These are phyloP conservation scores for Prosapia bicincta DNA, from an alignment of 2,888 invertebrate species.

Conservation along the genomic window DNA sequence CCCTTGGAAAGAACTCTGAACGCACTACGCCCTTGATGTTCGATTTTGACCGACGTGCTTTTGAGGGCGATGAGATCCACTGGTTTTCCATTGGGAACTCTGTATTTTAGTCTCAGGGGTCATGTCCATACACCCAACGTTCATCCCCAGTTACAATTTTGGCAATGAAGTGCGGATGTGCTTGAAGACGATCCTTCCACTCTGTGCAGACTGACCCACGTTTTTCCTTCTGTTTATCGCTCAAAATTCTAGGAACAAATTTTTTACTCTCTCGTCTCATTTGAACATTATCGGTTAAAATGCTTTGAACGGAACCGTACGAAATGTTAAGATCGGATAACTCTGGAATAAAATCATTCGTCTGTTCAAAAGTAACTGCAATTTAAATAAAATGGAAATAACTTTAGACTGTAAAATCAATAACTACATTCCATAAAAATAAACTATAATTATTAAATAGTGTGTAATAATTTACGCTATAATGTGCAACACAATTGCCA, in stretches of 20 bases:
- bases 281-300: not conserved
- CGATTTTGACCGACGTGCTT: conserved; percentile 4
- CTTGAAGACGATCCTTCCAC: conserved; percentile 3
- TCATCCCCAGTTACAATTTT: not conserved
- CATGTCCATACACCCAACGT: not conserved
- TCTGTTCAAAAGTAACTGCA: too few relatives aligned
- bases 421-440: too few relatives aligned
- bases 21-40: too few relatives aligned
- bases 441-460: too few relatives aligned
- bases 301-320: not conserved
- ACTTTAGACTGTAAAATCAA: too few relatives aligned
- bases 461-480: too few relatives aligned
- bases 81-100: conserved; percentile 3
- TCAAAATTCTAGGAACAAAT: not conserved
- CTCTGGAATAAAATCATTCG: too few relatives aligned
- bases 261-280: not conserved
- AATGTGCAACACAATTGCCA: too few relatives aligned
- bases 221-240: not conserved
- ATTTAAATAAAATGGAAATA: too few relatives aligned
- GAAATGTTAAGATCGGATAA: not conserved
- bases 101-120: too few relatives aligned
- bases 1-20: too few relatives aligned
- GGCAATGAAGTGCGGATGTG: not conserved
- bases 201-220: conserved; percentile 1
- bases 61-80: not conserved